Base-by-base conservation (phyloP, 2,797 vertebrate genomes). In the Bufotes viridis region DNA sequence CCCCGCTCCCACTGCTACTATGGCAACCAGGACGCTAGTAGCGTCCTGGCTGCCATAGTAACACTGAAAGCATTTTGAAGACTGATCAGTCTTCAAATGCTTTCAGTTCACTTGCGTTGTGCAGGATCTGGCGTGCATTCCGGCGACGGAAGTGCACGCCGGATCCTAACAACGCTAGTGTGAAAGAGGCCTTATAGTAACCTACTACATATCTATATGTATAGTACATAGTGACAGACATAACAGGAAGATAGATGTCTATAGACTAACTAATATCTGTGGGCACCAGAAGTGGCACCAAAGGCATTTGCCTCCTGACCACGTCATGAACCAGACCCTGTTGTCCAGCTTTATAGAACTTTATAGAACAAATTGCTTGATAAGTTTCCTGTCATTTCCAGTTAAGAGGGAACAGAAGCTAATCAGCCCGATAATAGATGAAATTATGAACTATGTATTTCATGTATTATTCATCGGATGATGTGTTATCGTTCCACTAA, bases 331-430 rank as follows among this genome's bases (percentile, higher is more conserved):
- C 51, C 12, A 57, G 53, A 57, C 18, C n/a, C n/a, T 53, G 20
- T 24, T 7, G 22, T 78, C 75, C 75, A 13, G 53, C 53, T 58
- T 29, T 24, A 49, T n/a, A 49, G 14, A n/a, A 49, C 14, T 76
- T 18, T 60, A 18, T 42, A 24, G 60, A 24, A 55, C 53, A 24
- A 17, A 80, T 80, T 58, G 55, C 78, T 22, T 78, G 74, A 55
- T 78, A 78, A 53, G 74, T 53, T 78, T 78, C 74, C 74, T 78
- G 74, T 78, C 74, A 78, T 78, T 55, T 78, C 22, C n/a, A 78
- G 22, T 78, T 78, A 53, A 75, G 18, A 75, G 29, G 72, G 72
- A 75, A 22, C 74, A 78, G 74, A 55, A 55, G 74, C 74, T 53
- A 78, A 78, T 78, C 49, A 78, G 51, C n/a, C 74, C 55, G 55